Base-by-base conservation (phyloP, 2,888 invertebrate genomes). In the Polietes domitor region DNA sequence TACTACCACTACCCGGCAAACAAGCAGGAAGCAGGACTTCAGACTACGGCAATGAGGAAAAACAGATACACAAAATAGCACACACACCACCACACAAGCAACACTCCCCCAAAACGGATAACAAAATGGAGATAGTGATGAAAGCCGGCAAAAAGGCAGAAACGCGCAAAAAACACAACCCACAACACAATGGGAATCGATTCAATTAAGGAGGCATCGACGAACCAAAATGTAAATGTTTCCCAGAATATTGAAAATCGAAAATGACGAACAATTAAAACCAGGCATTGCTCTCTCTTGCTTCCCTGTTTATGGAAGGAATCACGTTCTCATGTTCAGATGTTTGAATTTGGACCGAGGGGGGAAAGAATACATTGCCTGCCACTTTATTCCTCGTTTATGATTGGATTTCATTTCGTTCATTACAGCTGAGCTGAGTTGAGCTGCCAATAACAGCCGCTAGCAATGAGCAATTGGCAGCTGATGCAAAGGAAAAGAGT, bases 61-160 rank as follows among this genome's bases (percentile, higher is more conserved):
- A 71, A 76, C 43, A 79, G 71, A 82, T 77, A 79, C 82, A 79
- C n/a, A 79, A 79, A 79, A 78, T 21, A 55, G 2, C n/a, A 41
- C 19, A 68, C 43, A 41, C 26, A n/a, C 26, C 1, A 26, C 24
- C 24, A 28, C 47, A 12, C n/a, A 61, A 15, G 28, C 15, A 55
- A 55, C 63, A 41, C 68, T 43, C 68, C 43, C 68, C 43, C 68
- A 15, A 68, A 68, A 4, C 19, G 10, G n/a, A 37, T 32, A 32
- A 32, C 28, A 15, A 37, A 72, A 55, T 37, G n/a, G 21, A 58
- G 17, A 50, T 50, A 50, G 17, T 24, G 28, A 61, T 61, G 28
- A 61, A 61, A 61, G 61, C 61, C 61, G 61, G 61, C 17, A 4
- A 9, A 28, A 53, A 50, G 12, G 12, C 12, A 15, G 47, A n/a